phyloP scores from a whole-genome alignment of 2,888 invertebrate species.

The Drosophila cracens region DNA sequence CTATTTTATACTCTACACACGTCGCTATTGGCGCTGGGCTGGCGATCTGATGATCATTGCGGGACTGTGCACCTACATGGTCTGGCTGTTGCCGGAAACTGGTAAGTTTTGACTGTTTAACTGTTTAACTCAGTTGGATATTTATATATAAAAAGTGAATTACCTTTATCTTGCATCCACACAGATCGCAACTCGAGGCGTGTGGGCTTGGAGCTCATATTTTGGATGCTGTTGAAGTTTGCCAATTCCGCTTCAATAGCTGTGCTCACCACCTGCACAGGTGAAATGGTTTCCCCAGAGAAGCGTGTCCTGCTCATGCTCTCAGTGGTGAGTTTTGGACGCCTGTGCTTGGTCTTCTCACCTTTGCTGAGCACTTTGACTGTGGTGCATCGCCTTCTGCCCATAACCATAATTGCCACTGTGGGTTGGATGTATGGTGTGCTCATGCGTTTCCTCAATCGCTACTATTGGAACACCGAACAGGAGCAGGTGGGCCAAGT shows the following conservation, averaged over 20 bases:
- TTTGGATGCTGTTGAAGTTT: constrained; percentile 83
- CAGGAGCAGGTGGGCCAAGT: constrained; percentile 76
- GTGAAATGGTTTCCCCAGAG: constrained; percentile 81
- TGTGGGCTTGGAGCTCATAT: constrained; percentile 81
- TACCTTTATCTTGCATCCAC: constrained; percentile 18
- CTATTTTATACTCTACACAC: constrained; percentile 83
- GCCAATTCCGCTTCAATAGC: constrained; percentile 83
- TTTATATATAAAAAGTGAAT: not conserved
- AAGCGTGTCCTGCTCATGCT: constrained; percentile 77
- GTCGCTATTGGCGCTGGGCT: constrained; percentile 83
- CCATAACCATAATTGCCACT: constrained; percentile 81
- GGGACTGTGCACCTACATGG: constrained; percentile 77
- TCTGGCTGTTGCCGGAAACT: constrained; percentile 82
- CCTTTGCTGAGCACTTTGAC: constrained; percentile 80
- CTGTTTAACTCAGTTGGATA: not conserved
- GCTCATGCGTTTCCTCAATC: constrained; percentile 80
- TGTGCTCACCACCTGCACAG: constrained; percentile 83
- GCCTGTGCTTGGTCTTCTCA: constrained; percentile 79
- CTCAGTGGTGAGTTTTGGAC: constrained; percentile 81
- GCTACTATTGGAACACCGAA: constrained; percentile 81
- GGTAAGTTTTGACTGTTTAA: constrained; percentile 63
- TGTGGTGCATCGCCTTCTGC: constrained; percentile 79
- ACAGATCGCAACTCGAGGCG: constrained; percentile 74
- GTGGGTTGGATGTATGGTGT: constrained; percentile 81
- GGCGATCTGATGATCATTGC: constrained; percentile 81